These are phyloP conservation scores for Coregonus clupeaformis DNA, from an alignment of 2,113 vertebrate species.

Conservation along the genomic window DNA sequence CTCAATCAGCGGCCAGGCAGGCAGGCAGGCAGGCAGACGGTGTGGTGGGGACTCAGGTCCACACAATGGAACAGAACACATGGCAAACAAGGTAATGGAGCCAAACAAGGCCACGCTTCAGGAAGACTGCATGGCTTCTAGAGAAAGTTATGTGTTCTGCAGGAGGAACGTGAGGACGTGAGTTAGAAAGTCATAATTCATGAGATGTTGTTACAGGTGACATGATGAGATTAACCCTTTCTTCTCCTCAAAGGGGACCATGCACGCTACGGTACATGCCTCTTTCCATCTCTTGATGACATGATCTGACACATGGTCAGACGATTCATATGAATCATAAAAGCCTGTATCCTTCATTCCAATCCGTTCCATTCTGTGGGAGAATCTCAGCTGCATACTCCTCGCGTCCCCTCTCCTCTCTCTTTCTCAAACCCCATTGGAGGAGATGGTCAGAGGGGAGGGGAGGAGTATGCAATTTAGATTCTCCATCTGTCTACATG, in stretches of 20 bases:
- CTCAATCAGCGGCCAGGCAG: neutral
- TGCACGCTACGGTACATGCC: too few species aligned
- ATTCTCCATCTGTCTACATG: too few species aligned
- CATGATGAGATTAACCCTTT: neutral
- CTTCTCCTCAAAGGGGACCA: neutral
- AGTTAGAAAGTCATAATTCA: neutral
- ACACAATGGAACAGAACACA: constrained; percentile 5
- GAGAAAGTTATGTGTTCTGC: neutral
- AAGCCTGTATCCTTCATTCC: too few species aligned
- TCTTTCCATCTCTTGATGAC: too few species aligned
- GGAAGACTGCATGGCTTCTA: neutral
- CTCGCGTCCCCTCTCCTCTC: too few species aligned
- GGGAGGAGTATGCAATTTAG: too few species aligned
- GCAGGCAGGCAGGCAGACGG: neutral
- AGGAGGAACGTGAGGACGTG: neutral
- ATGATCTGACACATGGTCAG: too few species aligned
- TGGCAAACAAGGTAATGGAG: constrained; percentile 6
- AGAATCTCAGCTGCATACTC: too few species aligned
- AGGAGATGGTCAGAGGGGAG: too few species aligned
- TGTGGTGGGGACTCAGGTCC: neutral
- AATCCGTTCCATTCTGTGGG: too few species aligned
- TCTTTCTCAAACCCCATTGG: too few species aligned
- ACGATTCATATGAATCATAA: too few species aligned
- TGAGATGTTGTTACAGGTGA: neutral
- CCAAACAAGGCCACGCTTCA: neutral